Evolutionary conservation across 2,797 vertebrate genomes (phyloP).

Genomic region (Semaprochilodus insignis): DNA sequence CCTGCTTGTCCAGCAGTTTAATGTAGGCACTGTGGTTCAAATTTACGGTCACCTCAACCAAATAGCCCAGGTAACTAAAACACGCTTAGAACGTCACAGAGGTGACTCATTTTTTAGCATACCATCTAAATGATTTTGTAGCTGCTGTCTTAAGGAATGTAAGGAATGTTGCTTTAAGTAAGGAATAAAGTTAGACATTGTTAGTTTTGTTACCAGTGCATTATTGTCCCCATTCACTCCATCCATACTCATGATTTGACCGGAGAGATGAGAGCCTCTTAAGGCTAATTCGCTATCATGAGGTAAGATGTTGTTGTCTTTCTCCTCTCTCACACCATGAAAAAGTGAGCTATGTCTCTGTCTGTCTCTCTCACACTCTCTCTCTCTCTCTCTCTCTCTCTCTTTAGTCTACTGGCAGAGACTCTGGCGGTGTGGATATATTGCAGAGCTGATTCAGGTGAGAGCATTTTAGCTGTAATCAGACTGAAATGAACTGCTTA

Average conservation of each 20-base stretch:
- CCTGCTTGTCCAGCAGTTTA: too few species aligned
- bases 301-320: constrained; percentile 48
- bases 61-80: too few species aligned
- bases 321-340: constrained; percentile 32
- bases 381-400: constrained; percentile 16
- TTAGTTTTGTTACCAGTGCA: neutral
- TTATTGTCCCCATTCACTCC: constrained; percentile 31
- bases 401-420: constrained; percentile 35
- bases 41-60: too few species aligned
- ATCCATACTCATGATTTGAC: constrained; percentile 48
- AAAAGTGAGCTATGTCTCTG: constrained; percentile 36
- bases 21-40: too few species aligned
- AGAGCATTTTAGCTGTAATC: constrained; percentile 54
- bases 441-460: constrained; percentile 57
- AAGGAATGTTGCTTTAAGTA: too few species aligned
- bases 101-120: too few species aligned
- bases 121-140: too few species aligned
- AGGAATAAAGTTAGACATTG: too few species aligned
- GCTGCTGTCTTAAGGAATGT: neutral
- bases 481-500: constrained; percentile 42
- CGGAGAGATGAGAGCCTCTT: constrained; percentile 53
- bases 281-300: constrained; percentile 55
- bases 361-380: neutral
- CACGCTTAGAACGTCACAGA: too few species aligned
- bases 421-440: constrained; percentile 50